phyloP scores from a whole-genome alignment of 2,113 vertebrate species.

The Pomatostomus ruficeps region DNA sequence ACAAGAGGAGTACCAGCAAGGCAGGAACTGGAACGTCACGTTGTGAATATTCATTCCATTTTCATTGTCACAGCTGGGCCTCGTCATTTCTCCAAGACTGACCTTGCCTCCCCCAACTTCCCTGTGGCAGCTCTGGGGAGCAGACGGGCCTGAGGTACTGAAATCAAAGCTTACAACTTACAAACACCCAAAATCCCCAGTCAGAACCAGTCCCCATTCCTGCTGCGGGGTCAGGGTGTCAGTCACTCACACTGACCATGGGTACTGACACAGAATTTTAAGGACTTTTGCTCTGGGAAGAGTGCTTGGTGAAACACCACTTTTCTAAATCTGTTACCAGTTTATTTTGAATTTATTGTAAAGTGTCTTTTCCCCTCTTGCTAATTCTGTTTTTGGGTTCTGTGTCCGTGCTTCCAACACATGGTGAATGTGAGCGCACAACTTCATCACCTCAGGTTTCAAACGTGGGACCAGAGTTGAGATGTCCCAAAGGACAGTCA shows the following conservation, averaged over 20 bases:
- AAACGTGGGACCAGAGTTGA: accelerated
- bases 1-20: background rate
- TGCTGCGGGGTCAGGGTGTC: background rate
- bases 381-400: background rate
- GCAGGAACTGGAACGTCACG: background rate
- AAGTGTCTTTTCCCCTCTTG: background rate
- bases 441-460: background rate
- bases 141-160: background rate
- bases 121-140: background rate
- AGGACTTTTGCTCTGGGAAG: background rate
- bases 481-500: background rate
- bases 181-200: background rate
- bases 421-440: background rate
- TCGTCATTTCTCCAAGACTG: accelerated
- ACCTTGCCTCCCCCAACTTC: background rate
- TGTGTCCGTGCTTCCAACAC: background rate
- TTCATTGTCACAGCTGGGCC: slow-evolving; percentile 8
- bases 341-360: background rate
- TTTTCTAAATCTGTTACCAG: background rate
- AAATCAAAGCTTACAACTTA: background rate
- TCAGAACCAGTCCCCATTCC: background rate
- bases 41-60: slow-evolving; percentile 23
- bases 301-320: background rate
- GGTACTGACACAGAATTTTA: background rate
- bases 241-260: background rate